A percentile compares a stretch with the other conserved stretches of the same genome.
These are phyloP conservation scores for Drosophila bunnanda DNA, from an alignment of 2,888 invertebrate species.

Conservation along the genomic window DNA sequence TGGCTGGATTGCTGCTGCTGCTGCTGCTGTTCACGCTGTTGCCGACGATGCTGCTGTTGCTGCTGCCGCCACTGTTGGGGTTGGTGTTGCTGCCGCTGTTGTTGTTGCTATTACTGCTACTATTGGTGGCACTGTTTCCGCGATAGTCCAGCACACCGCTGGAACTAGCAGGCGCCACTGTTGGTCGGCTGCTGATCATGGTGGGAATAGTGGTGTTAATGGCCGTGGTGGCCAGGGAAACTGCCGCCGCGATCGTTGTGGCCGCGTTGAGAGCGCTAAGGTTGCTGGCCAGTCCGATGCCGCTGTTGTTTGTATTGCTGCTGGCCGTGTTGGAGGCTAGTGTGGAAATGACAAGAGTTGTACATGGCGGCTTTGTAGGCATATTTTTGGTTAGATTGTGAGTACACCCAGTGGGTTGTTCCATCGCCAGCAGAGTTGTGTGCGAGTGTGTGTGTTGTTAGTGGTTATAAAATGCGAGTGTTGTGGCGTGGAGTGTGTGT, in stretches of 20 bases:
- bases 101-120: slow-evolving; percentile 10
- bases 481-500: slow-evolving; percentile 24
- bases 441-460: slow-evolving; percentile 39
- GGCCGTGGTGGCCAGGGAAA: slow-evolving; percentile 69
- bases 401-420: slow-evolving; percentile 11
- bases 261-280: slow-evolving; percentile 60
- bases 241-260: slow-evolving; percentile 70
- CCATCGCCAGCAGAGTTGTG: slow-evolving; percentile 24
- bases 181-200: slow-evolving; percentile 60
- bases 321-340: slow-evolving; percentile 63
- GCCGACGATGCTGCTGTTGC: slow-evolving; percentile 30
- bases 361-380: slow-evolving; percentile 52
- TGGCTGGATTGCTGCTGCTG: slow-evolving; percentile 22
- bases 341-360: slow-evolving; percentile 56
- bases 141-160: slow-evolving; percentile 58
- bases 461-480: slow-evolving; percentile 19
- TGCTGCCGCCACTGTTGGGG: slow-evolving; percentile 2
- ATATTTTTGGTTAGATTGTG: slow-evolving; percentile 47
- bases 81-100: slow-evolving; percentile 24
- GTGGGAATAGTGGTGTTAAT: slow-evolving; percentile 71
- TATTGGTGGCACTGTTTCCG: slow-evolving; percentile 31
- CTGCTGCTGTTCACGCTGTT: slow-evolving; percentile 17
- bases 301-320: slow-evolving; percentile 59
- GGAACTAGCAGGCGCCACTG: slow-evolving; percentile 47
- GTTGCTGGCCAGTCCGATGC: slow-evolving; percentile 44